Base-by-base conservation (phyloP, 1,140 invertebrate genomes). In the Drosophila busckii region DNA sequence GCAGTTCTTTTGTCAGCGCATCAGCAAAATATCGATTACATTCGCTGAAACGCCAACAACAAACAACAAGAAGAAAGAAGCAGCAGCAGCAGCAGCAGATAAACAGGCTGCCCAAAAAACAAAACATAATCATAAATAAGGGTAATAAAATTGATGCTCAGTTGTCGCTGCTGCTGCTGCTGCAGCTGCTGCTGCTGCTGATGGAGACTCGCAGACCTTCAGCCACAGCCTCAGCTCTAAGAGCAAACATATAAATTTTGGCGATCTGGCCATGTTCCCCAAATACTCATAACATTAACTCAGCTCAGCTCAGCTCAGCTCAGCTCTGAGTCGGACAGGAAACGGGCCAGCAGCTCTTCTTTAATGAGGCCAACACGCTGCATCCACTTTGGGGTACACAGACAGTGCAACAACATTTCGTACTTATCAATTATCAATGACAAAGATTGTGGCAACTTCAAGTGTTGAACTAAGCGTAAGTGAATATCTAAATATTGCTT, bases 261-360 rank as follows among this genome's bases (percentile, higher is more conserved):
- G 55, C 48, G 48, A 54, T 63, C 50, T 45, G 31, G 17, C 26
- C 35, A 44, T 61, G 70, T 48, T 42, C 73, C n/a, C n/a, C n/a
- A n/a, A 64, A 78, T 80, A 80, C 78, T 78, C 67, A 64, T 78
- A 80, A 78, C 63, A 78, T 25, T 78, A 78, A 80, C 49, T 78
- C 73, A 73, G 13, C 8, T 13, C 19, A 10, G n/a, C 16, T 9
- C n/a, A 16, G 23, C n/a, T 12, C 54, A 38, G 45, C 34, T 60
- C 41, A 60, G 58, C 2, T 3, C 7, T 1, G 3, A 19, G 8
- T 1, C n/a, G n/a, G n/a, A n/a, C n/a, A n/a, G n/a, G n/a, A n/a
- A n/a, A n/a, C n/a, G n/a, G 19, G 26, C 41, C 31, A 9, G 20
- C 28, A 31, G 49, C 26, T 41, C n/a, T n/a, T n/a, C n/a, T 49